These are phyloP conservation scores for Brachionus plicatilis DNA, from an alignment of 1,140 invertebrate genomes.

Conservation along the genomic window DNA sequence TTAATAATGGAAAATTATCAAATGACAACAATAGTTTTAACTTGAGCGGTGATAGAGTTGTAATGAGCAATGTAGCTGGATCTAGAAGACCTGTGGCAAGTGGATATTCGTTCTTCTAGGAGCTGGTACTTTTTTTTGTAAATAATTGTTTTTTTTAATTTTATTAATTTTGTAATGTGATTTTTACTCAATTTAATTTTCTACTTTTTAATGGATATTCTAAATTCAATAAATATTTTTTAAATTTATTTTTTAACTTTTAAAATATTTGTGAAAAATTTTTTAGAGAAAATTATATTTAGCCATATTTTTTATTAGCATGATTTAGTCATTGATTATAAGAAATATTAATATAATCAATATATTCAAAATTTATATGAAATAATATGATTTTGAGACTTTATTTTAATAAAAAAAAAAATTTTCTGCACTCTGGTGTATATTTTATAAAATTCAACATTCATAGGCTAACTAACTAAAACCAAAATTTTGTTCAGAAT, in stretches of 20 bases:
- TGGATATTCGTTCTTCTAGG: conserved; percentile 21
- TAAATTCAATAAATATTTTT: not conserved
- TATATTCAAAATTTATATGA: too few species aligned
- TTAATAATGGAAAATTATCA: not conserved
- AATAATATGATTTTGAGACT: too few species aligned
- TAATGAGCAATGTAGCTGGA: conserved; percentile 36
- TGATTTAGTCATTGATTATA: too few species aligned
- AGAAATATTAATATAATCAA: too few species aligned
- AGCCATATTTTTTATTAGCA: too few species aligned
- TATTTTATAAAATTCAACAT: too few species aligned
- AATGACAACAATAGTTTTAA: conserved; percentile 10
- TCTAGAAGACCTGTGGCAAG: conserved; percentile 7
- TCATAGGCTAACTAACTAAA: too few species aligned
- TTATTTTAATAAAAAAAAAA: too few species aligned
- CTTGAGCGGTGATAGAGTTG: conserved; percentile 27
- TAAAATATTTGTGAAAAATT: not conserved
- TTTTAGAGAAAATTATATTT: not conserved
- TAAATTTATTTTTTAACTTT: not conserved
- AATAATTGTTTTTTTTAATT: conserved; percentile 16
- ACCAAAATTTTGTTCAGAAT: too few species aligned
- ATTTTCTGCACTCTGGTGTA: too few species aligned
- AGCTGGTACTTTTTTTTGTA: not conserved
- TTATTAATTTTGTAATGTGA: not conserved
- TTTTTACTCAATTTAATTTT: not conserved
- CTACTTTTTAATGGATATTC: not conserved